Conservation (phyloP, 2,113 vertebrate genomes). For the Ellobius talpinus region DNA sequence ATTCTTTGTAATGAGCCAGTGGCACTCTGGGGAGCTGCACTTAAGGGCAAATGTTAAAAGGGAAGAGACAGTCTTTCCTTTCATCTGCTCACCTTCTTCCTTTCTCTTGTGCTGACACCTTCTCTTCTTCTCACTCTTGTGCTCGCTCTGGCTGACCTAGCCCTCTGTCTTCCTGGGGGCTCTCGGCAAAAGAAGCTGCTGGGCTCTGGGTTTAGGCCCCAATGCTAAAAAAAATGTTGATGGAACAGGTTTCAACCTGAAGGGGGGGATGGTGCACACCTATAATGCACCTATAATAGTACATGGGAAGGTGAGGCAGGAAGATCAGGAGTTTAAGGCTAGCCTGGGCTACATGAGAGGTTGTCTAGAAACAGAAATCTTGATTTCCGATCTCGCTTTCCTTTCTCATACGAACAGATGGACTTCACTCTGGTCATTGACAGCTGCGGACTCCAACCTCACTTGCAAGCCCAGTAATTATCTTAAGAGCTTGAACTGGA, state of each 20-base stretch:
- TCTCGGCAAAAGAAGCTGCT: not conserved
- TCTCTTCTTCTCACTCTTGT: not conserved
- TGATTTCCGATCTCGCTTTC: not conserved
- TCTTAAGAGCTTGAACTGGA: not conserved
- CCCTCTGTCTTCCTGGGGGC: not conserved
- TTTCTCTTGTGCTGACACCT: not conserved
- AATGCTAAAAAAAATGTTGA: not conserved
- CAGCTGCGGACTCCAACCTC: not conserved
- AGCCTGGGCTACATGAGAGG: not conserved
- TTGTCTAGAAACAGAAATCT: not conserved
- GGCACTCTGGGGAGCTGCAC: not conserved
- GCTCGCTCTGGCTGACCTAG: not conserved
- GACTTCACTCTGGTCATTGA: not conserved
- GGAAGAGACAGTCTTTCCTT: not conserved
- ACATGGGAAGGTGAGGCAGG: not conserved
- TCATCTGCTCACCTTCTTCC: not conserved
- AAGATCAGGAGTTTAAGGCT: not conserved
- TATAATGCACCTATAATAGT: not conserved
- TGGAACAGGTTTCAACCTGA: not conserved
- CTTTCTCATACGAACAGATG: not conserved
- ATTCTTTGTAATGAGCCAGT: not conserved
- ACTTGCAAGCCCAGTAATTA: constrained; percentile 13
- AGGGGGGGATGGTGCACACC: not conserved
- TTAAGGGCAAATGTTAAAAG: not conserved
- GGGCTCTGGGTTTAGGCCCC: not conserved